These are phyloP conservation scores for Rhinogobius similis DNA, from an alignment of 2,113 vertebrate genomes.

Conservation along the genomic window DNA sequence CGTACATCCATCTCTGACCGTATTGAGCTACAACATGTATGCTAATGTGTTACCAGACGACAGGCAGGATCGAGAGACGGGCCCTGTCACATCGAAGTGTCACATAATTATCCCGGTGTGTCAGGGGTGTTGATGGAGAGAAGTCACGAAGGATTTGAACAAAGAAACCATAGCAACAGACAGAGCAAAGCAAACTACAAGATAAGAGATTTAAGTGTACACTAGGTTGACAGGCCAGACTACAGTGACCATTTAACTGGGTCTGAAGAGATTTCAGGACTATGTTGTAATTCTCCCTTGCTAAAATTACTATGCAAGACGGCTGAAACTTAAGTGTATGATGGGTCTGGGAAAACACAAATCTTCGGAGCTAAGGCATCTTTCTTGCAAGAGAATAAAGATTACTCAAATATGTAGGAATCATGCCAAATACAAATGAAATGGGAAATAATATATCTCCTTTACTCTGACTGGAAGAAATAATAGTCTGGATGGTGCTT, in stretches of 20 bases:
- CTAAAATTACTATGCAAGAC: too few relatives aligned
- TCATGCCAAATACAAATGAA: too few relatives aligned
- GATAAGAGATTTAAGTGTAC: slow-evolving; percentile 10
- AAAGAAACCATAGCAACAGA: slow-evolving; percentile 51
- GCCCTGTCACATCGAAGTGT: slow-evolving; percentile 25
- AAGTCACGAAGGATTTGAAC: slow-evolving; percentile 47
- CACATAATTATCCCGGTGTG: slow-evolving; percentile 41
- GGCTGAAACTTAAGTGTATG: too few relatives aligned
- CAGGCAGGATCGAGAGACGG: slow-evolving; percentile 1
- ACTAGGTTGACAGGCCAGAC: slow-evolving; percentile 10
- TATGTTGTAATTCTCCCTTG: too few relatives aligned
- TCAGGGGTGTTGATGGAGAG: slow-evolving; percentile 45
- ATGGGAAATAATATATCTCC: too few relatives aligned
- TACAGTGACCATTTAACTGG: slow-evolving; percentile 17
- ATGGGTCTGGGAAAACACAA: too few relatives aligned
- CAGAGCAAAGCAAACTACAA: neutral
- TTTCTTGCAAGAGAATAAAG: too few relatives aligned
- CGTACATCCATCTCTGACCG: slow-evolving; percentile 3
- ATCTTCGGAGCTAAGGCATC: too few relatives aligned
- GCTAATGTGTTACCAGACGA: slow-evolving; percentile 14
- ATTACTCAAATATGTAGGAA: too few relatives aligned
- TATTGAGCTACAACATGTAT: slow-evolving; percentile 11
- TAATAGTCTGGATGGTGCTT: too few relatives aligned
- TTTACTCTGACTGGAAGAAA: too few relatives aligned
- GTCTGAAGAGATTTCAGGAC: too few relatives aligned